phyloP scores from a whole-genome alignment of 2,797 vertebrate genomes.

The Thripadectes ignobilis region DNA sequence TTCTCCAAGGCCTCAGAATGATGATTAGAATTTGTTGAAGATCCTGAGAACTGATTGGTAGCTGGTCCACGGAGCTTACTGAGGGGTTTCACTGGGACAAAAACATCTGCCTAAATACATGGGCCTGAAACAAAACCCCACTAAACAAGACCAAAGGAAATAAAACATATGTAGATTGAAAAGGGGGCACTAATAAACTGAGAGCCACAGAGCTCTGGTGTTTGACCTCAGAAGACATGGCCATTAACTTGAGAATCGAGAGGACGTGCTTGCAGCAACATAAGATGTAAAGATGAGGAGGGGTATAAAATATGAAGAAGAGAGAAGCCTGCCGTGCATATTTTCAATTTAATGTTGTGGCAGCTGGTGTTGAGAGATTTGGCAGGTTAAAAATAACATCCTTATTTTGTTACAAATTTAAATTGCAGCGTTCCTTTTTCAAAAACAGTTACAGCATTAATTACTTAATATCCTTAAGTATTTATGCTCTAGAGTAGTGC shows the following conservation, averaged over 20 bases:
- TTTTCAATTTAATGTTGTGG: background rate
- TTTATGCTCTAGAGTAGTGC: background rate
- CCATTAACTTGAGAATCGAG: background rate
- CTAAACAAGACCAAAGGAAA: background rate
- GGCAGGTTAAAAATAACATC: background rate
- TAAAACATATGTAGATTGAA: background rate
- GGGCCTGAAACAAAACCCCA: background rate
- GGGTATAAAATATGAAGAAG: background rate
- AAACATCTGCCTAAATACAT: background rate
- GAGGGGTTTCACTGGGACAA: background rate
- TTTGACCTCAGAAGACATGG: background rate
- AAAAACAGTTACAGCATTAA: background rate
- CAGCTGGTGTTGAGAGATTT: background rate
- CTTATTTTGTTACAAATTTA: background rate
- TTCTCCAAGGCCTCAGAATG: constrained; percentile 32
- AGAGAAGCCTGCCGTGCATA: background rate
- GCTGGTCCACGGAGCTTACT: background rate
- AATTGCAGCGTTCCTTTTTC: background rate
- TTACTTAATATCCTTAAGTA: background rate
- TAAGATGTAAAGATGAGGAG: background rate
- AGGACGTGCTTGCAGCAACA: background rate
- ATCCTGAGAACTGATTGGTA: background rate
- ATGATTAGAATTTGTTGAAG: background rate
- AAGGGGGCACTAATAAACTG: background rate
- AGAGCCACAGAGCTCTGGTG: background rate